These are phyloP conservation scores for Octodon degus DNA, from an alignment of 2,113 vertebrate genomes.

Conservation along the genomic window DNA sequence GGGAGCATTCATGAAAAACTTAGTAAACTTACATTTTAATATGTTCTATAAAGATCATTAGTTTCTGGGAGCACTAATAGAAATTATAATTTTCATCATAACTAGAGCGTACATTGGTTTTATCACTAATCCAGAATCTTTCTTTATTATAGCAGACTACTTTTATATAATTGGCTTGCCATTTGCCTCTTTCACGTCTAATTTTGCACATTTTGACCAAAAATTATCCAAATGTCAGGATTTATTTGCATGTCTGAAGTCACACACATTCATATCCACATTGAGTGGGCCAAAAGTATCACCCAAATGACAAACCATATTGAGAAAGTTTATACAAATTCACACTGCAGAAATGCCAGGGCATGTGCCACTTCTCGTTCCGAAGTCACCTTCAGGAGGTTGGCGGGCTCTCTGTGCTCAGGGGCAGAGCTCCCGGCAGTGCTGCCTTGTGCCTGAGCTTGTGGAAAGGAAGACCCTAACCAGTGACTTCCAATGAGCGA, in stretches of 20 bases:
- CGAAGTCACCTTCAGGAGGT: constrained; percentile 67
- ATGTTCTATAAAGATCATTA: background rate
- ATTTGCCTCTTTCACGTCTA: constrained; percentile 69
- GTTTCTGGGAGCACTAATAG: background rate
- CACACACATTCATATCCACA: constrained; percentile 18
- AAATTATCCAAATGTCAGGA: constrained; percentile 68
- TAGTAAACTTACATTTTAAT: background rate
- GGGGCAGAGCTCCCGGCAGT: background rate
- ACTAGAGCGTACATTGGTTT: background rate
- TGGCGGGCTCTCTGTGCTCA: constrained; percentile 2
- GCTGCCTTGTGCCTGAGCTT: background rate
- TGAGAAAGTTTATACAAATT: constrained; percentile 29
- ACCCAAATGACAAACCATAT: constrained; percentile 65
- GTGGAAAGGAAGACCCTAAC: constrained; percentile 13
- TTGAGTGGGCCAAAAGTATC: constrained; percentile 19
- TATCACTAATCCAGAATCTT: background rate
- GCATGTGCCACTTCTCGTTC: constrained; percentile 57
- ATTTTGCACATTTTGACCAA: constrained; percentile 64
- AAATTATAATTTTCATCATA: background rate
- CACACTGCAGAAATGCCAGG: constrained; percentile 66
- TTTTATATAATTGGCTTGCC: constrained; percentile 64
- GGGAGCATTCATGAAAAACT: background rate
- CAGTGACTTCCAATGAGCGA: background rate
- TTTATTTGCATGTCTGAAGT: constrained; percentile 69
- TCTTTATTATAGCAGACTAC: background rate